Evolutionary conservation across 2,797 vertebrate genomes (phyloP).

Genomic region (Dermochelys coriacea): DNA sequence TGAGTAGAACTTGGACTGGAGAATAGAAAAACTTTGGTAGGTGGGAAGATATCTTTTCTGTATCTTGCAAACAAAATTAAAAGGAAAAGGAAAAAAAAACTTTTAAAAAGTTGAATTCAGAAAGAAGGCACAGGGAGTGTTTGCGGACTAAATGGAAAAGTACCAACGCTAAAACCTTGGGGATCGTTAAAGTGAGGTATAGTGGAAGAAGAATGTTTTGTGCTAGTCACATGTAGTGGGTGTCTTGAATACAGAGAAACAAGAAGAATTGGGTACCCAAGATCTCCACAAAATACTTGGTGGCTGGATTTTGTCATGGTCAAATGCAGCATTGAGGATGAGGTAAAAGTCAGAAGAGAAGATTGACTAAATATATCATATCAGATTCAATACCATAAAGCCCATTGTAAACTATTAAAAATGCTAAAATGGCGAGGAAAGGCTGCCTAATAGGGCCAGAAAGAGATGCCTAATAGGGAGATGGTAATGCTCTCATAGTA

Average conservation of each 20-base stretch:
- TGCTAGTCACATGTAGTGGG: background rate
- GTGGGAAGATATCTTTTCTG: background rate
- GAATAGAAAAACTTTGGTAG: background rate
- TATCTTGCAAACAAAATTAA: background rate
- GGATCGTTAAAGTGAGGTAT: rapidly evolving
- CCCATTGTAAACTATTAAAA: background rate
- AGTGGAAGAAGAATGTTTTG: background rate
- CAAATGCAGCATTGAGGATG: background rate
- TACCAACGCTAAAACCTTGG: background rate
- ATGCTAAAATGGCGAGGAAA: too few species aligned
- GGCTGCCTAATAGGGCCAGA: background rate
- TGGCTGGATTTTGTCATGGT: background rate
- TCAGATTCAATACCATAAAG: background rate
- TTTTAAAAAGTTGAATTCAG: background rate
- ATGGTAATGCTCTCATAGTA: background rate
- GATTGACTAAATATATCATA: background rate
- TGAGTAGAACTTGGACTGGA: background rate
- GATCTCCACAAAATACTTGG: background rate
- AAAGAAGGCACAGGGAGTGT: background rate
- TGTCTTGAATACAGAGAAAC: background rate
- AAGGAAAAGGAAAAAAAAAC: background rate
- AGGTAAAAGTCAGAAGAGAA: background rate
- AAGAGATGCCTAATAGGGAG: background rate
- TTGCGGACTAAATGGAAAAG: background rate
- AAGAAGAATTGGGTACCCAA: background rate